phyloP scores from a whole-genome alignment of 53 echinoderm and acorn worm genomes.

The Pentamera pediparva region DNA sequence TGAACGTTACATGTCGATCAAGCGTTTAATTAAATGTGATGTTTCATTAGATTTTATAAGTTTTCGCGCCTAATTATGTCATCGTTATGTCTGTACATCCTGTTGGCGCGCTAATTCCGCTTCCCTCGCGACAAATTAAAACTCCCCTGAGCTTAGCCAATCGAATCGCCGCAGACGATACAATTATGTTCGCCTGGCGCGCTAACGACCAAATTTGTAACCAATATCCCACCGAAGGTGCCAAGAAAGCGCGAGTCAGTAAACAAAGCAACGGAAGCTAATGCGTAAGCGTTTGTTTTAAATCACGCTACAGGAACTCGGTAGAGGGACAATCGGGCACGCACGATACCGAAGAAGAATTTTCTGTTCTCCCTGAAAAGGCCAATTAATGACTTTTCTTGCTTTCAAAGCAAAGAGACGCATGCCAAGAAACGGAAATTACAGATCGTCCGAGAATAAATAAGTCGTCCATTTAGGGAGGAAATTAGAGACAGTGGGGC shows the following conservation, averaged over 20 bases:
- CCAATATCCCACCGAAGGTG: conserved; percentile 33
- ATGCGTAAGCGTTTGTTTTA: conserved; percentile 25
- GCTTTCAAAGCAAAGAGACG: conserved; percentile 32
- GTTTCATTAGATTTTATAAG: too few relatives aligned
- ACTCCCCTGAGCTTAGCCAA: too few relatives aligned
- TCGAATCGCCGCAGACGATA: too few relatives aligned
- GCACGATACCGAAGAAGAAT: conserved; percentile 4
- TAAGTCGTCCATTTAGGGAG: conserved; percentile 31
- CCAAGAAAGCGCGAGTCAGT: conserved; percentile 21
- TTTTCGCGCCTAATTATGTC: too few relatives aligned
- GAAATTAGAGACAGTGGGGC: conserved; percentile 24
- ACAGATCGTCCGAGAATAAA: conserved; percentile 23
- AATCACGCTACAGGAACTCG: background rate
- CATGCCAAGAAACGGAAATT: conserved; percentile 25
- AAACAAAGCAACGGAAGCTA: conserved; percentile 10
- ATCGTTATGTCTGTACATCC: too few relatives aligned
- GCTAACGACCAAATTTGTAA: conserved; percentile 27
- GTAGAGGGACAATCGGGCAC: conserved; percentile 14
- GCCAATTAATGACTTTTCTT: conserved; percentile 38
- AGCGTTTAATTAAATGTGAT: too few relatives aligned
- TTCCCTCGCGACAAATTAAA: too few relatives aligned
- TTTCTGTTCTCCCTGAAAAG: conserved; percentile 31
- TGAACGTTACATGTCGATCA: too few relatives aligned
- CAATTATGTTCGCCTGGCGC: too few relatives aligned
- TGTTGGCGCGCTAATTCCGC: too few relatives aligned